Evolutionary conservation across 1,140 invertebrate genomes (phyloP), one percentile per base, ranked within the genome.

Genomic region (Drosophila miranda): DNA sequence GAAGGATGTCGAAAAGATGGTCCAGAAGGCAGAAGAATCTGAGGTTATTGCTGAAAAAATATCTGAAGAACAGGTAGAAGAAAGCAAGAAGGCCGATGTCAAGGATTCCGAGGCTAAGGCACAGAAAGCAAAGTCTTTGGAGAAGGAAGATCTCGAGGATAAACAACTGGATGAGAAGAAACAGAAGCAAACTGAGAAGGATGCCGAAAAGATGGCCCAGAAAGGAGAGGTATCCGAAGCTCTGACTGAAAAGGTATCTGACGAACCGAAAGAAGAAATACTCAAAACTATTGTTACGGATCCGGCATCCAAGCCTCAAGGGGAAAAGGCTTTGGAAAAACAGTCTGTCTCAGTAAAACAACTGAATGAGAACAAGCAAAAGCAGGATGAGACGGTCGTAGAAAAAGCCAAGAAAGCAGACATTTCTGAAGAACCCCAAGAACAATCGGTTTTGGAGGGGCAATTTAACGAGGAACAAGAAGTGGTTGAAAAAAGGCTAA

Each of bases 31-130:
- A 2, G 46, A 49, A 49, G 46, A 23, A 13, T 49, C 46, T 2
- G 46, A 49, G 2, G 11, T 26, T 19, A 1, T 46, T 13, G 8
- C 45, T 13, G 45, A 26, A 48, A 48, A 26, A 21, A 23, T 48
- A 48, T 48, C 45, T 4, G 21, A 48, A 48, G 21, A 46, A 46
- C 23, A 21, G 45, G 45, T 46, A 2, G 16, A 46, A 46, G 45
- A 21, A 21, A 9, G 8, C 7, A 19, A 19, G 45, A 46, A 46
- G 23, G 16, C 16, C 4, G 45, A 21, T 8, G 5, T 46, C 3
- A 46, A 23, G 19, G 45, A 46, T 3, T 46, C 45, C 4, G 45
- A 46, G 1, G 16, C 19, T 46, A 21, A 46, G 3, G 2, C 45
- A 0, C 4, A 46, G 23, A 46, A 46, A 26, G 45, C 45, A 11